Evolutionary conservation across 1,140 invertebrate genomes (phyloP).

Genomic region (Drosophila lini): DNA sequence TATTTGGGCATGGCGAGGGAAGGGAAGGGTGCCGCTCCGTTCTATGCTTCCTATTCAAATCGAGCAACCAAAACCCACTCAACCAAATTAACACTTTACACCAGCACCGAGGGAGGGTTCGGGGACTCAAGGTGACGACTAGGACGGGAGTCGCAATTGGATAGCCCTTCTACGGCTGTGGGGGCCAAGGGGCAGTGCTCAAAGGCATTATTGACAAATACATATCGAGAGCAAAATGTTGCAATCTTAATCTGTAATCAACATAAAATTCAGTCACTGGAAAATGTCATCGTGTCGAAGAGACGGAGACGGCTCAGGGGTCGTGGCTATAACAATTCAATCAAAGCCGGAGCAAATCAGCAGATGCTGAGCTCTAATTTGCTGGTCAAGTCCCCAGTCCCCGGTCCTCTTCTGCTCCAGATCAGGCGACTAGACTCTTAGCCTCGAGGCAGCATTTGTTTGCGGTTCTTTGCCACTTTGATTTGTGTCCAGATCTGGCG

Average conservation of each 20-base stretch:
- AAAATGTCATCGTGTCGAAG: conserved; percentile 70
- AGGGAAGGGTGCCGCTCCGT: conserved; percentile 1
- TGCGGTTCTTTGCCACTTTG: conserved; percentile 78
- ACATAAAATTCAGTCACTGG: conserved; percentile 81
- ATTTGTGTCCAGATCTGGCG: conserved; percentile 68
- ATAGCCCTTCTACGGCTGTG: conserved; percentile 16
- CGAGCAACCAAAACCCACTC: conserved; percentile 77
- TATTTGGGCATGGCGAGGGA: background rate
- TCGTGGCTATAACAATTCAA: conserved; percentile 73
- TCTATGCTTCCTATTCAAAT: conserved; percentile 69
- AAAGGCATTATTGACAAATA: conserved; percentile 80
- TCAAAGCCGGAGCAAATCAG: conserved; percentile 73
- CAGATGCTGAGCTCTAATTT: conserved; percentile 62
- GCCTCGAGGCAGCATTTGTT: conserved; percentile 66
- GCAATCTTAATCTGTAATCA: conserved; percentile 83
- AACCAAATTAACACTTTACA: conserved; percentile 79
- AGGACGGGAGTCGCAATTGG: conserved; percentile 28
- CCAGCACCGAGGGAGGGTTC: conserved; percentile 17
- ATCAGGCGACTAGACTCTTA: conserved; percentile 36
- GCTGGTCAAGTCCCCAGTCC: conserved; percentile 21
- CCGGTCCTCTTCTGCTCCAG: background rate
- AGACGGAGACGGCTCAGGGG: background rate
- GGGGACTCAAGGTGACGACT: conserved; percentile 8
- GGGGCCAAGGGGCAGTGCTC: conserved; percentile 60
- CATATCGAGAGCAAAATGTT: conserved; percentile 63